Base-by-base conservation (phyloP, 2,888 invertebrate genomes). In the Blastobasis lacticolella region DNA sequence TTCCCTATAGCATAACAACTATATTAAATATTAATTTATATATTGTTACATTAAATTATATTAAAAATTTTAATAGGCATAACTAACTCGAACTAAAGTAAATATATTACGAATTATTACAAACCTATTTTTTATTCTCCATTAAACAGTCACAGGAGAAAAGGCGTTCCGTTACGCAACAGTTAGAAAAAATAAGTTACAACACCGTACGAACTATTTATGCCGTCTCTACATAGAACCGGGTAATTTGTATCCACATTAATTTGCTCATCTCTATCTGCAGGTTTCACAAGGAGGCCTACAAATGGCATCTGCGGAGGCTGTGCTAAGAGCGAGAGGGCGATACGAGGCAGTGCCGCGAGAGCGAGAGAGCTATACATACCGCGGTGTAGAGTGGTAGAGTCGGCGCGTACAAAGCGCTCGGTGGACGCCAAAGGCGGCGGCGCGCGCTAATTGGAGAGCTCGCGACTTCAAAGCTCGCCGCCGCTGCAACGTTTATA, bases 361-460 rank as follows among this genome's bases (percentile, higher is more conserved):
- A 38, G 49, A 47, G 53, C 57, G 72, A 73, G 66, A 49, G 69
- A 59, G 78, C 75, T 23, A 23, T 49, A 52, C 41, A 51, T 54
- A 66, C 45, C 56, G 75, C 73, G 75, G 77, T 67, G 67, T 23
- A 23, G 23, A 23, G 23, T 23, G 23, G 23, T 23, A 23, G 23
- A 23, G 23, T 23, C 23, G 23, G 23, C 23, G 23, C 23, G 62
- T 66, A 71, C 76, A 76, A 80, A 81, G 78, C 75, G 72, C 73
- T 75, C 86, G 85, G 85, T 78, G 66, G 73, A 75, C 78, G 81
- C 82, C 82, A 86, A 88, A 88, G 87, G 87, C 86, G 78, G 76
- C 87, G 88, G 88, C 77, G 69, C 64, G 59, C 50, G 55, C 80
- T 83, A 84, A 88, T 88, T 88, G 88, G 88, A 88, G 88, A 85